A percentile compares a stretch with the other conserved stretches of the same genome.
Evolutionary conservation across 2,113 vertebrate species (phyloP).

Genomic region (Corythornis madagascariensis): DNA sequence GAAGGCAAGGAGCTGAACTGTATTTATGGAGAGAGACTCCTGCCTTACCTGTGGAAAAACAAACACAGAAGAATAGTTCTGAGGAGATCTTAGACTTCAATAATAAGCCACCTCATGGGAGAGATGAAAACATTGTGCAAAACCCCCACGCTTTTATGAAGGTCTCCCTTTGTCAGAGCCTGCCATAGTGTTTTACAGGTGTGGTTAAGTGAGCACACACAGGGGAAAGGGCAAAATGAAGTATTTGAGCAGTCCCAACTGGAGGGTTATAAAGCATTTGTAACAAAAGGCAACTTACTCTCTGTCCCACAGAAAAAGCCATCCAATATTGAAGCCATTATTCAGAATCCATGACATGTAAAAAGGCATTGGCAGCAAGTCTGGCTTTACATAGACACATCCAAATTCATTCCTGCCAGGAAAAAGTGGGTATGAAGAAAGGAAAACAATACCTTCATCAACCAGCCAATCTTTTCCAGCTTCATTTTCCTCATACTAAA

Average conservation of each 20-base stretch:
- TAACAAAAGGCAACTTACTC: constrained; percentile 57
- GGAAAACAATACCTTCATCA: background rate
- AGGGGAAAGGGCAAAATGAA: background rate
- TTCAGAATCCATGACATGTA: constrained; percentile 60
- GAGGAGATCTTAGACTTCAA: background rate
- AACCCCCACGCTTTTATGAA: background rate
- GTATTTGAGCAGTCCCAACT: background rate
- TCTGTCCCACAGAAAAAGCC: constrained; percentile 72
- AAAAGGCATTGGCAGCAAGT: constrained; percentile 53
- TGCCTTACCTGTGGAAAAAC: background rate
- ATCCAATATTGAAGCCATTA: constrained; percentile 66
- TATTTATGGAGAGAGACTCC: background rate
- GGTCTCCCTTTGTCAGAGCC: background rate
- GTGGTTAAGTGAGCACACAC: background rate
- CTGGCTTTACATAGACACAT: constrained; percentile 46
- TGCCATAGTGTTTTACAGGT: background rate
- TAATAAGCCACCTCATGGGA: background rate
- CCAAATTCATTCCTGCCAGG: constrained; percentile 57
- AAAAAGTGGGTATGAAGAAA: background rate
- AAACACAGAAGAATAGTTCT: background rate
- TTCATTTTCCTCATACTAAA: background rate
- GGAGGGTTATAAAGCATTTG: background rate
- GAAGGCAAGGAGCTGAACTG: background rate
- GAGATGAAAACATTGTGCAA: background rate
- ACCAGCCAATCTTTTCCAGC: background rate